phyloP scores from a whole-genome alignment of 2,888 invertebrate species.

The Nowickia ferox region DNA sequence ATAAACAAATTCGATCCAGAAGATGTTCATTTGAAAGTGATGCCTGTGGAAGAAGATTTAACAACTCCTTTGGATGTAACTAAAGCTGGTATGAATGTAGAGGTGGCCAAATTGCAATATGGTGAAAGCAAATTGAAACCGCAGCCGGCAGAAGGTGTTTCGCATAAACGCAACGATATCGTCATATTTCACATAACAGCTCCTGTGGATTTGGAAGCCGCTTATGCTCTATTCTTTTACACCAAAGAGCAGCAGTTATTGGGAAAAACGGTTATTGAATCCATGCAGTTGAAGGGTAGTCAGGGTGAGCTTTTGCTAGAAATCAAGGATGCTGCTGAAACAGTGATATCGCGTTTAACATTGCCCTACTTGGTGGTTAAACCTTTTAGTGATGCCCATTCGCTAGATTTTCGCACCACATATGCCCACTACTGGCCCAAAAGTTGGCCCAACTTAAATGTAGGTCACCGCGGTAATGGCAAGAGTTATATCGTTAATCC shows the following conservation, averaged over 20 bases:
- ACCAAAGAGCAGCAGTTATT: slow-evolving; percentile 84
- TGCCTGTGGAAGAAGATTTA: slow-evolving; percentile 74
- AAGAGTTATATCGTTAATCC: slow-evolving; percentile 90
- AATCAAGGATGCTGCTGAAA: slow-evolving; percentile 88
- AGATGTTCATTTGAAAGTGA: slow-evolving; percentile 84
- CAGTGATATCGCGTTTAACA: slow-evolving; percentile 90
- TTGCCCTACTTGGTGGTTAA: slow-evolving; percentile 85
- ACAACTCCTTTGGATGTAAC: slow-evolving; percentile 29
- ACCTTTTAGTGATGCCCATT: slow-evolving; percentile 76
- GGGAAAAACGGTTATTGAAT: slow-evolving; percentile 93
- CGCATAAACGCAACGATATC: slow-evolving; percentile 78
- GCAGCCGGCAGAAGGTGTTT: slow-evolving; percentile 77
- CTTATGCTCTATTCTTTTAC: slow-evolving; percentile 74
- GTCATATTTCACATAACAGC: slow-evolving; percentile 80
- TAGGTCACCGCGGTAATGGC: slow-evolving; percentile 97
- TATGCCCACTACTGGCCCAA: slow-evolving; percentile 94
- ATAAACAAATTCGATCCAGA: slow-evolving; percentile 84
- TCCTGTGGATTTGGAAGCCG: slow-evolving; percentile 75
- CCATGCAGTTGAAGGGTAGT: slow-evolving; percentile 89
- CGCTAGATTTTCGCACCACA: slow-evolving; percentile 90
- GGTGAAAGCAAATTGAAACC: slow-evolving; percentile 76
- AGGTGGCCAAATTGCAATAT: slow-evolving; percentile 79
- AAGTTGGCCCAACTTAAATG: slow-evolving; percentile 93
- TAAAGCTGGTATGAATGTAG: slow-evolving; percentile 75
- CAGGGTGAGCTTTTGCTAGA: slow-evolving; percentile 89